Evolutionary conservation across 2,797 vertebrate species (phyloP).

Genomic region (Melanotaenia boesemani): DNA sequence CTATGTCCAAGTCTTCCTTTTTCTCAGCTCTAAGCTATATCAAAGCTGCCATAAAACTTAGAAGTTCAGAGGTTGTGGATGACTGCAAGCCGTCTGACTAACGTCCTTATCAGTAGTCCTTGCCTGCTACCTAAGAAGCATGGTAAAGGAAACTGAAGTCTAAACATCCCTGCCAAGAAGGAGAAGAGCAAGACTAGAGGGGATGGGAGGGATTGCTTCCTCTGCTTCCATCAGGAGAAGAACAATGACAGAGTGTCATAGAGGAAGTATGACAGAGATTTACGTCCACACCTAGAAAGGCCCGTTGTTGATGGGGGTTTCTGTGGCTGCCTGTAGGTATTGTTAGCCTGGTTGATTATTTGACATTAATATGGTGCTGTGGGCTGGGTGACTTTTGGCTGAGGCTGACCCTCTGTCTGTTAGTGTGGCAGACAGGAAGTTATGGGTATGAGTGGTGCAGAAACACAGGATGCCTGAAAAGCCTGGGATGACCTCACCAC

Average conservation of each 20-base stretch:
- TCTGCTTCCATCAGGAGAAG: constrained; percentile 44
- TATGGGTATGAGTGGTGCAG: constrained; percentile 37
- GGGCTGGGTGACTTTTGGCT: constrained; percentile 52
- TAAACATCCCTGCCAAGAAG: constrained; percentile 67
- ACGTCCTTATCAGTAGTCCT: constrained; percentile 26
- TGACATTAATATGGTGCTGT: constrained; percentile 44
- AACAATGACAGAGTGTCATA: constrained; percentile 70
- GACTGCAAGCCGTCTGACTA: constrained; percentile 5
- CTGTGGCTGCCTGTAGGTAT: constrained; percentile 44
- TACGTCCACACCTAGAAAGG: constrained; percentile 50
- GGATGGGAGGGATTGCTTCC: constrained; percentile 77
- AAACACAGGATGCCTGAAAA: constrained; percentile 70
- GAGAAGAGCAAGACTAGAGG: constrained; percentile 51
- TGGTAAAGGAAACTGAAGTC: constrained; percentile 56
- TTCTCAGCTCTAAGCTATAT: background rate
- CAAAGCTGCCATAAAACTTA: background rate
- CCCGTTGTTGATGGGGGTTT: constrained; percentile 4
- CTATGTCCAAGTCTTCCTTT: constrained; percentile 13
- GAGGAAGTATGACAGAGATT: constrained; percentile 57
- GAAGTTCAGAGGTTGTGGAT: constrained; percentile 13
- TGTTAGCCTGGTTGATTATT: constrained; percentile 62
- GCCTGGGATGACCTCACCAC: constrained; percentile 54
- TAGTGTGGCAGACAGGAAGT: constrained; percentile 71
- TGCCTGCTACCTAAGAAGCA: constrained; percentile 59
- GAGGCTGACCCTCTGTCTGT: constrained; percentile 33